phyloP scores from a whole-genome alignment of 2,888 invertebrate species.

The Oligia fasciuncula region DNA sequence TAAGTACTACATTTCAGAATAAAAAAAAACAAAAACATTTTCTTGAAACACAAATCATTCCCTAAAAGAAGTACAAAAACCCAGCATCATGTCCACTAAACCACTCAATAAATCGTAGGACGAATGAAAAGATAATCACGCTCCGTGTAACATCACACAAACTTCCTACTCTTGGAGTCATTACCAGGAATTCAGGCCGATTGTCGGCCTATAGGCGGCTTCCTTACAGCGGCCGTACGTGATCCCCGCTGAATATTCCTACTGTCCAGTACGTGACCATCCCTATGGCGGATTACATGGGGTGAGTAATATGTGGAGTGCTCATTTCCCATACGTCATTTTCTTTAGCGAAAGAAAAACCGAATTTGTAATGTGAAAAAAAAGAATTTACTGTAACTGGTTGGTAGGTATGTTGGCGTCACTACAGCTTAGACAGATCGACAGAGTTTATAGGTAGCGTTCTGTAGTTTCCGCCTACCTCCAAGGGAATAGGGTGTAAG shows the following conservation, averaged over 20 bases:
- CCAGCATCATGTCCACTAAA: constrained; percentile 7
- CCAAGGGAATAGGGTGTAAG: background rate
- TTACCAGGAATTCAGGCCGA: constrained; percentile 56
- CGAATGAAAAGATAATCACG: constrained; percentile 56
- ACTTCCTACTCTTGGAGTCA: constrained; percentile 58
- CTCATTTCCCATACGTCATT: background rate
- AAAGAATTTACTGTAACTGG: background rate
- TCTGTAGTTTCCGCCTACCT: background rate
- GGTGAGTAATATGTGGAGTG: constrained; percentile 15
- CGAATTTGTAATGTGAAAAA: background rate
- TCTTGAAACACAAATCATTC: background rate
- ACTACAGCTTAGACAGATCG: background rate
- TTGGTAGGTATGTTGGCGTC: background rate
- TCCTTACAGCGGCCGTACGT: constrained; percentile 59
- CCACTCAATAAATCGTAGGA: constrained; percentile 22
- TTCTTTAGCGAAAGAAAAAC: background rate
- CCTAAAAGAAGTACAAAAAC: background rate
- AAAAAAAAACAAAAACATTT: no score
- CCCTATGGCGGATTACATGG: constrained; percentile 24
- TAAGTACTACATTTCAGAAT: background rate
- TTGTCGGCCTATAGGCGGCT: constrained; percentile 50
- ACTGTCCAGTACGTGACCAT: constrained; percentile 59
- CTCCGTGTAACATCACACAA: constrained; percentile 48
- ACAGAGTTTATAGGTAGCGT: background rate
- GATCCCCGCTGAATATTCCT: constrained; percentile 51